These are phyloP conservation scores for Marisa cornuarietis DNA, from an alignment of 1,140 invertebrate genomes.

Conservation along the genomic window DNA sequence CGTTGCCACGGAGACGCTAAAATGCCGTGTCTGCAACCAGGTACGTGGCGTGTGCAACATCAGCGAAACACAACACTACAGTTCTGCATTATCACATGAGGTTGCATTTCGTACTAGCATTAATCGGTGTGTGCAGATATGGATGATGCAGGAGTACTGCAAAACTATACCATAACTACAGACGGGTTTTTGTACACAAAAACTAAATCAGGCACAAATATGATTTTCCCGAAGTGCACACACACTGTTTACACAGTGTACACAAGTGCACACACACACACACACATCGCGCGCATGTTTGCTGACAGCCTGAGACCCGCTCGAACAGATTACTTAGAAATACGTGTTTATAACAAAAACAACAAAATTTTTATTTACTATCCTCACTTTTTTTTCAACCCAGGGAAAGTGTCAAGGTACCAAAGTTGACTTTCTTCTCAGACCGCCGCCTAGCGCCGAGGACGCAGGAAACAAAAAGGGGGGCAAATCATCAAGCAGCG, in stretches of 20 bases:
- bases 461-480: neutral
- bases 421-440: constrained; percentile 13
- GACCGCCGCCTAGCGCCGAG: neutral
- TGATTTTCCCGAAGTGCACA: neutral
- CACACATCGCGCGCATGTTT: no score
- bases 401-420: constrained; percentile 19
- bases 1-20: constrained; percentile 38
- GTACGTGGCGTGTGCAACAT: neutral
- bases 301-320: neutral
- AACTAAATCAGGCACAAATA: neutral
- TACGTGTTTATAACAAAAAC: neutral
- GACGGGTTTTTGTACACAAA: neutral
- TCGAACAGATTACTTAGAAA: neutral
- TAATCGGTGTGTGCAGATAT: no score
- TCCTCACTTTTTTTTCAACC: neutral
- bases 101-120: no score
- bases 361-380: neutral
- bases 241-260: neutral
- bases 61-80: no score
- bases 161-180: no score
- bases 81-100: no score
- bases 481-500: constrained; percentile 6
- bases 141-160: no score
- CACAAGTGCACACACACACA: neutral
- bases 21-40: constrained; percentile 51